Conservation (phyloP, 2,113 vertebrate genomes). For the Mystacornis crossleyi region DNA sequence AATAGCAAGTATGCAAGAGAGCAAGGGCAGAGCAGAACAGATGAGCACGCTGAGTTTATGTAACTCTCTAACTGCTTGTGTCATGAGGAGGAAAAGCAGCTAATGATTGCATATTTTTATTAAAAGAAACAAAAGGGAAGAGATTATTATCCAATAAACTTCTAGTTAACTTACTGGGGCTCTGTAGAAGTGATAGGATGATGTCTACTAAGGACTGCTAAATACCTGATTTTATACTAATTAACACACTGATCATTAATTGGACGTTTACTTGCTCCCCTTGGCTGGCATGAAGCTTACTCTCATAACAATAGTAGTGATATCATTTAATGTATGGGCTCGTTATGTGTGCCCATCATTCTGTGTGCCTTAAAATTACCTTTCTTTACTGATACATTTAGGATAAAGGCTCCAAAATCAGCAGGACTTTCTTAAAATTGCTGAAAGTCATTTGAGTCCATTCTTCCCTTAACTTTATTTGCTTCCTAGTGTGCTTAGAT, state of each 20-base stretch:
- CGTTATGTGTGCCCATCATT: not conserved
- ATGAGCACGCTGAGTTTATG: not conserved
- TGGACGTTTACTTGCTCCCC: not conserved
- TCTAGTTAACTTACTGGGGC: not conserved
- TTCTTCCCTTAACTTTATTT: not conserved
- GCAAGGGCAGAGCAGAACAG: constrained; percentile 36
- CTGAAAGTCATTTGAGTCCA: not conserved
- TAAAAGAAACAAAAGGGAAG: not conserved
- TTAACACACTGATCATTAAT: not conserved
- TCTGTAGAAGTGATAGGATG: not conserved
- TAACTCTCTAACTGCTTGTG: not conserved
- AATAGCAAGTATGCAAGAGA: not conserved
- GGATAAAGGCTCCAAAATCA: not conserved
- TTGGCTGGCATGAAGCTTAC: not conserved
- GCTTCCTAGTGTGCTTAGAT: not conserved
- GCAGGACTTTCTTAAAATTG: not conserved
- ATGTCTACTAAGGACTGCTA: not conserved
- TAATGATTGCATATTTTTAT: not conserved
- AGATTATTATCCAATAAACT: not conserved
- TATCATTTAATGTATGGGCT: not conserved
- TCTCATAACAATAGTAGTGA: not conserved
- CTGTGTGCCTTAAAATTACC: not conserved
- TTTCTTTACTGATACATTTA: not conserved
- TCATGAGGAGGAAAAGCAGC: not conserved
- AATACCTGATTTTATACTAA: not conserved